A percentile compares a stretch with the other conserved stretches of the same genome.
Conservation (phyloP, 1,140 invertebrate genomes). For the Aporrectodea caliginosa region DNA sequence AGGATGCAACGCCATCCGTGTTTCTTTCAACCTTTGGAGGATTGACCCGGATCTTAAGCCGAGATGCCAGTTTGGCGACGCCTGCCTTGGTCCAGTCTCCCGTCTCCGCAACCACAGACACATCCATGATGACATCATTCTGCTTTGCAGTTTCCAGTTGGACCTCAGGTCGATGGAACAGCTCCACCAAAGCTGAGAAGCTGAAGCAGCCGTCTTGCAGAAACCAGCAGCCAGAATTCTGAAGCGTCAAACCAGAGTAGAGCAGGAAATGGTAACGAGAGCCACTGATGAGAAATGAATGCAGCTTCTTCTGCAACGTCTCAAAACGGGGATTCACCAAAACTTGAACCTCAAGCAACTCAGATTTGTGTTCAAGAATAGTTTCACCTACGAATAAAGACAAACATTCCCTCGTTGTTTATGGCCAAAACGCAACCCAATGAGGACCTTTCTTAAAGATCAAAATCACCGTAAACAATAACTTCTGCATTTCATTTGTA, state of each 20-base stretch:
- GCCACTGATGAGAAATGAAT: neutral
- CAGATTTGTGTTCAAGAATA: constrained; percentile 4
- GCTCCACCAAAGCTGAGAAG: constrained; percentile 79
- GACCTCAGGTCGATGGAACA: constrained; percentile 86
- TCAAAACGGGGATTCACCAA: constrained; percentile 11
- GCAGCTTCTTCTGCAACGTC: neutral
- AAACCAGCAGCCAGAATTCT: constrained; percentile 71
- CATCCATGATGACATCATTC: constrained; percentile 78
- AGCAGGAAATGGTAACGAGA: constrained; percentile 10
- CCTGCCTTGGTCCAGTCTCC: constrained; percentile 75
- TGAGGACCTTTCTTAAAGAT: neutral
- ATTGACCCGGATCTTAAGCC: constrained; percentile 48
- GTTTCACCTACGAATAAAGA: neutral
- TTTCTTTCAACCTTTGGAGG: constrained; percentile 43
- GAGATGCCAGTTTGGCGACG: constrained; percentile 67
- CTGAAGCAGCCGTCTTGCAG: constrained; percentile 94
- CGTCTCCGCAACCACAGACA: constrained; percentile 76
- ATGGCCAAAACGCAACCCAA: neutral
- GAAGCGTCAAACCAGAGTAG: constrained; percentile 15
- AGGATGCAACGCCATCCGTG: constrained; percentile 51
- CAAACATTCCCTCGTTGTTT: neutral
- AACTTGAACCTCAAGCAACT: neutral
- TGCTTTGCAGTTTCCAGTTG: constrained; percentile 83
- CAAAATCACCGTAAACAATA: neutral
- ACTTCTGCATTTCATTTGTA: neutral